These are phyloP conservation scores for Toxotes lorentzi DNA, from an alignment of 2,797 vertebrate species.

Conservation along the genomic window DNA sequence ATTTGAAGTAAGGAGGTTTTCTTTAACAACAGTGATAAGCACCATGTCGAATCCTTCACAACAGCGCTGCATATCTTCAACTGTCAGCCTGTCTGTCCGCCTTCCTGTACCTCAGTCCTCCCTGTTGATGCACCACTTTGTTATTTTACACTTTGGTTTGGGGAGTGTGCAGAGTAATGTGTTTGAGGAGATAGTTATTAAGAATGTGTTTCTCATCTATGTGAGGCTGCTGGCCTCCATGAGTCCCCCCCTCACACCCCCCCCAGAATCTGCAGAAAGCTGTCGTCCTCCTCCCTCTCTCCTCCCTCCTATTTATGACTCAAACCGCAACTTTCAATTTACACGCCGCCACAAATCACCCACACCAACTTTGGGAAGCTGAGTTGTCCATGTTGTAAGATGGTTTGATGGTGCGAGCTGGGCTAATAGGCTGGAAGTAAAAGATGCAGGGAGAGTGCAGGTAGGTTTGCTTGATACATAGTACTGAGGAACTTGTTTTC, in stretches of 20 bases:
- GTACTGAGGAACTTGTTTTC: slow-evolving; percentile 28
- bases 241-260: slow-evolving; percentile 55
- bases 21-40: neutral
- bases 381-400: slow-evolving; percentile 44
- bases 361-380: slow-evolving; percentile 44
- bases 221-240: slow-evolving; percentile 55
- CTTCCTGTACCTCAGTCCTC: slow-evolving; percentile 15
- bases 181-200: slow-evolving; percentile 77
- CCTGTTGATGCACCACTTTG: slow-evolving; percentile 8
- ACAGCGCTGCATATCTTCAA: neutral
- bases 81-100: neutral
- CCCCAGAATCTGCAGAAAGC: slow-evolving; percentile 42
- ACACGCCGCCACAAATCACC: slow-evolving; percentile 76
- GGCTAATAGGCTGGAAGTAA: slow-evolving; percentile 43
- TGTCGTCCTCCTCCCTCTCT: slow-evolving; percentile 50
- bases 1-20: neutral
- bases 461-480: slow-evolving; percentile 20
- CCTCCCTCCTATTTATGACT: slow-evolving; percentile 75
- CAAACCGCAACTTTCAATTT: slow-evolving; percentile 78
- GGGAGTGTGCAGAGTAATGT: slow-evolving; percentile 57
- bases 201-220: slow-evolving; percentile 70
- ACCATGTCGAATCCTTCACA: neutral
- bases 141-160: slow-evolving; percentile 52
- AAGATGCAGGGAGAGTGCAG: slow-evolving; percentile 17
- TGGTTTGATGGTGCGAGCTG: slow-evolving; percentile 49